phyloP scores from a whole-genome alignment of 2,113 vertebrate genomes.

The Pomatostomus ruficeps region DNA sequence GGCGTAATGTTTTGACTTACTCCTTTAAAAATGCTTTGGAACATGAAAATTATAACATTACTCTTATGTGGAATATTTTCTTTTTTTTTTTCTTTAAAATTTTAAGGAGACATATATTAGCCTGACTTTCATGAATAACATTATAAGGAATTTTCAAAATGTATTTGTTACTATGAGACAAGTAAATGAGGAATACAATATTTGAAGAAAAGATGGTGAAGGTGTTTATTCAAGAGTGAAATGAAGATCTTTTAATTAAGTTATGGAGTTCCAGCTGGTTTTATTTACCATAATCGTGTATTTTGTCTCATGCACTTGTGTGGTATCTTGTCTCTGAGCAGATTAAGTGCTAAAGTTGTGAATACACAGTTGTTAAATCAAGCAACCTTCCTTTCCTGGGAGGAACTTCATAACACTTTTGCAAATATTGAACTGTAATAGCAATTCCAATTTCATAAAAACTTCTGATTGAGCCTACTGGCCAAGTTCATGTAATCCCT shows the following conservation, averaged over 20 bases:
- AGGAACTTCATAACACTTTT: not conserved
- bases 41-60: not conserved
- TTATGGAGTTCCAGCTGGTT: not conserved
- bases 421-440: not conserved
- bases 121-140: not conserved
- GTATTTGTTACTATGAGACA: not conserved
- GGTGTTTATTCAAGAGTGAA: not conserved
- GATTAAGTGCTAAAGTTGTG: not conserved
- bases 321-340: not conserved
- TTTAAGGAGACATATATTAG: not conserved
- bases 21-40: slow-evolving; percentile 2
- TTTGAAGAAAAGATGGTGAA: not conserved
- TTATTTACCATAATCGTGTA: not conserved
- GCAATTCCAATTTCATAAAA: not conserved
- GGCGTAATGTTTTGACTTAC: slow-evolving; percentile 29
- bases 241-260: not conserved
- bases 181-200: not conserved
- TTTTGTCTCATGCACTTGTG: not conserved
- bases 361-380: not conserved
- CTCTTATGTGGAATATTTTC: not conserved
- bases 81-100: not conserved
- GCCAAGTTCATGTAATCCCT: not conserved
- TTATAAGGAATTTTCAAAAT: not conserved
- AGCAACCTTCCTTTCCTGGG: not conserved
- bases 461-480: not conserved